These are phyloP conservation scores for Chionodraco myersi DNA, from an alignment of 2,113 vertebrate genomes.

Conservation along the genomic window DNA sequence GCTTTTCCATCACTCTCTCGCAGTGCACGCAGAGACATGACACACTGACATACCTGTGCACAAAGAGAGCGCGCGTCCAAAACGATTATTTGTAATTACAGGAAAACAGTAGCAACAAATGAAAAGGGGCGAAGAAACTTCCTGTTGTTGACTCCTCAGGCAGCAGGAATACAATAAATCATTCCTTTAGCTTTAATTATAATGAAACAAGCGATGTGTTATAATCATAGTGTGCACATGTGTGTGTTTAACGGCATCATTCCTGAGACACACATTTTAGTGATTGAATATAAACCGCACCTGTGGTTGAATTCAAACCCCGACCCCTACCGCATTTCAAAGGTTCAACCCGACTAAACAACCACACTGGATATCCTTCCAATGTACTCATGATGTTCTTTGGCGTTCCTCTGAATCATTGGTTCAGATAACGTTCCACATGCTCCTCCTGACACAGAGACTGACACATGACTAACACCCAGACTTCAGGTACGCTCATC, in stretches of 20 bases:
- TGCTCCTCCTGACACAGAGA: not conserved
- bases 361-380: too few relatives aligned
- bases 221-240: not conserved
- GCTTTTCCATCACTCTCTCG: not conserved
- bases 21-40: not conserved
- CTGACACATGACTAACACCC: not conserved
- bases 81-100: conserved; percentile 9
- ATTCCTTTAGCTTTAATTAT: not conserved
- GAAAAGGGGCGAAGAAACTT: not conserved
- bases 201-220: not conserved
- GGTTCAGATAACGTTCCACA: not conserved
- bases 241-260: not conserved
- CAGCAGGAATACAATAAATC: not conserved
- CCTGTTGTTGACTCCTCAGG: not conserved
- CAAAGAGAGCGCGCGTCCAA: not conserved
- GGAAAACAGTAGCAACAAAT: not conserved
- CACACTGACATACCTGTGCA: not conserved
- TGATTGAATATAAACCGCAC: not conserved
- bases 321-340: too few relatives aligned
- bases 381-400: too few relatives aligned
- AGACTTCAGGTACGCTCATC: not conserved
- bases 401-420: not conserved
- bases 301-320: not conserved
- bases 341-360: too few relatives aligned
- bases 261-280: not conserved